Evolutionary conservation across 2,113 vertebrate species (phyloP), one percentile per base, ranked within the genome.

Genomic region (Hemicordylus capensis): DNA sequence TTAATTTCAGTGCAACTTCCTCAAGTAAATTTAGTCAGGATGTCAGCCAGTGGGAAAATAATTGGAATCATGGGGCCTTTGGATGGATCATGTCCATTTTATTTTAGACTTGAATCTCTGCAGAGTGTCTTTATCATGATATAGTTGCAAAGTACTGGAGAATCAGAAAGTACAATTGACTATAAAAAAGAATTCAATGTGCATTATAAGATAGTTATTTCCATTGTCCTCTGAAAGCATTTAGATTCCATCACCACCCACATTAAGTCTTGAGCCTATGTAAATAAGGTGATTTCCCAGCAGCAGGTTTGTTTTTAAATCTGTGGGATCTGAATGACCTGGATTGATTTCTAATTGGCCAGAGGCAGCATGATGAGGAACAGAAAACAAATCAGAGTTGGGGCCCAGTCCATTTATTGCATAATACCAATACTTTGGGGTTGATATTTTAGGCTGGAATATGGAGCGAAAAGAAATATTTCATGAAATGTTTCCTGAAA

Each of bases 301-400:
- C 54, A 46, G 56, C 39, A 72, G 44, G 39, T 42, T 31, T 85
- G 75, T 61, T 28, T 58, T 59, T 51, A 81, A 63, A 26, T 44
- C 80, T 42, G 34, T 59, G 67, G 67, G 17, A 72, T 59, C 84
- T 28, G 61, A 75, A 79, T 72, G 42, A 79, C 42, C 66, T 72
- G 76, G 54, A 79, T 78, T 85, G 64, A 79, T 85, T 85, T 51
- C 51, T 85, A 39, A 70, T 58, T 19, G 59, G 39, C 63, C 39
- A 72, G 42, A 79, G 64, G 66, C 75, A 85, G 37, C 66, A 79
- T 77, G 75, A 61, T 76, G 64, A n/a, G 46, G 78, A 93, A 80
- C 37, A 39, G 28, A 84, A 87, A 87, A 66, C 59, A 19, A 76
- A 88, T 90, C 22, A 19, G 90, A 87, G 51, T 59, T 70, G 61